These are phyloP conservation scores for Adineta ricciae DNA, from an alignment of 2,888 invertebrate genomes.

Conservation along the genomic window DNA sequence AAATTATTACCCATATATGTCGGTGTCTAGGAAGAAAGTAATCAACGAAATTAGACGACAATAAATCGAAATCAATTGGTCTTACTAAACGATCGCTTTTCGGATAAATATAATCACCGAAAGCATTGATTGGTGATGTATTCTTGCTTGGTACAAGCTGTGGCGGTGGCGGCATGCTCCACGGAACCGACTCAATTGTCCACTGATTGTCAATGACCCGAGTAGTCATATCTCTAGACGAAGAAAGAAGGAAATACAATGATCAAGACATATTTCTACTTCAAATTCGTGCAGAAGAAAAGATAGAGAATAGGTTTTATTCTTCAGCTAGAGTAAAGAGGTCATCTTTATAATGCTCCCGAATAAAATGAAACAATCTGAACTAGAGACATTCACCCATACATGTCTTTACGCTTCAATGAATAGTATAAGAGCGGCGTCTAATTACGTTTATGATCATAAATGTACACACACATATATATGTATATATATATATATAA, in stretches of 20 bases:
- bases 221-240: background rate
- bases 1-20: background rate
- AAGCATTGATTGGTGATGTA: background rate
- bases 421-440: background rate
- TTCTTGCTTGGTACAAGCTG: background rate
- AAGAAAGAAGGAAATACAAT: background rate
- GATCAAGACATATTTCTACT: too few species aligned
- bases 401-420: background rate
- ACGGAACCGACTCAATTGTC: background rate
- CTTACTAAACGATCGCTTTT: background rate
- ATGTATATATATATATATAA: background rate
- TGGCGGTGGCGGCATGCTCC: background rate
- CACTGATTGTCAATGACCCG: background rate
- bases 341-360: background rate
- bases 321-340: background rate
- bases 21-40: background rate
- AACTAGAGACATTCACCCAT: background rate
- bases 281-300: too few species aligned
- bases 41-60: background rate
- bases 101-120: background rate
- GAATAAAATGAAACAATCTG: background rate
- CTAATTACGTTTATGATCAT: background rate
- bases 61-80: background rate
- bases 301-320: background rate
- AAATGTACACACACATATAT: background rate